Base-by-base conservation (phyloP, 2,113 vertebrate genomes). In the Lethenteron camtschaticum region DNA sequence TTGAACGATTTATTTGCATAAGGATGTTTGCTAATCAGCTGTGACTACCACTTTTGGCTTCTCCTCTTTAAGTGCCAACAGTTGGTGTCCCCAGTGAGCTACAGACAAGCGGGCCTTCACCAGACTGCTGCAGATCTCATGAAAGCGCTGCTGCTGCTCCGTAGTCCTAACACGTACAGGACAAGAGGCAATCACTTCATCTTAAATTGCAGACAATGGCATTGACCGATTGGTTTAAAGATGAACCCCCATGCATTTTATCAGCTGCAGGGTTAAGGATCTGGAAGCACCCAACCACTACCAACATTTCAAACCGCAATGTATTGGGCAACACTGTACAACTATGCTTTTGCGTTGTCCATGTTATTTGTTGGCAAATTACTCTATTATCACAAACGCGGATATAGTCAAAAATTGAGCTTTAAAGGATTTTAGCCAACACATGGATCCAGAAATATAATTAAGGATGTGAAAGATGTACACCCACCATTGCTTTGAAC, bases 141-240 rank as follows among this genome's bases (percentile, higher is more conserved):
- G 92, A 76, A 97, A 96, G 57, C 90, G 87, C 68, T 97, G 95
- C 79, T 96, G 95, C 76, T 99, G 91, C 73, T 99, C 90, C 0
- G 88, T 90, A 70, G 90, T 95, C 92, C 92, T 96, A 66, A n/a
- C 24, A 24, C 9, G 63, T n/a, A 9, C n/a, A 24, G n/a, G n/a
- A 66, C n/a, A 24, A 16, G 10, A 24, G 63, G 24, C n/a, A 24
- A 66, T 11, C 63, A 66, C 2, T n/a, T 66, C 11, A 66, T 16
- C n/a, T 16, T 66, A n/a, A 66, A 66, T 66, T 9, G 24, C 63
- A 66, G 24, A 66, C 8, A 66, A 8, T 16, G 9, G 24, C 8
- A 16, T 66, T 9, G 63, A 24, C n/a, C 9, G 63, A 24, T n/a
- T 18, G 16, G 59, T 7, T 13, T 13, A 63, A 11, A 8, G 9